Evolutionary conservation across 2,113 vertebrate genomes (phyloP), one percentile per base, ranked within the genome.

Genomic region (Carassius carassius): DNA sequence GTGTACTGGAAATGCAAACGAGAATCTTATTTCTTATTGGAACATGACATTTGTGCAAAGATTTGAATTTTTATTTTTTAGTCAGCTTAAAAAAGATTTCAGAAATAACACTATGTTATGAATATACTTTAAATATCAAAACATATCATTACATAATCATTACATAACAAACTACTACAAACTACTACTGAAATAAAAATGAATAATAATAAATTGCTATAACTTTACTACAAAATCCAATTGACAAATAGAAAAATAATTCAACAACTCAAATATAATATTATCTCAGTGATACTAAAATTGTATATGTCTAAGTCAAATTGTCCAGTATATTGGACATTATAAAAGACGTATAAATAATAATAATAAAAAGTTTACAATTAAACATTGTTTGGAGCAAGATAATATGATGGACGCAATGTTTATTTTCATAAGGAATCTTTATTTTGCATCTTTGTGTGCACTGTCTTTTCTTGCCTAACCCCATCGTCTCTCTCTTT

Each of bases 401-500:
- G 67, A 32, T 8, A 17, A 54, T 76, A 54, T 76, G 8, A 54
- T 32, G 23, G 4, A 76, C 8, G 14, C 47, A 54, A 2, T 76
- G 25, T 54, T 76, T 54, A 32, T 76, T 54, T 54, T 58, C 13
- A 41, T n/a, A 21, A 21, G 32, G 17, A 70, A n/a, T 72, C 19
- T 72, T 72, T 72, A 41, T 72, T 72, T 41, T n/a, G 69, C 11
- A 35, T 60, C 49, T 62, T 73, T 62, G 13, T 75, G 6, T 37
- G 4, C 19, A 8, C 51, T 17, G 1, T 44, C 5, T 47, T 60
- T 44, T 29, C 4, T 35, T 2, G 0, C 3, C 32, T 19, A 21
- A 60, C 81, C 35, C 12, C 21, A 23, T 72, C 5, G 5, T 73
- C 47, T 37, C 29, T 32, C 7, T 72, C 21, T 56, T 56, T 8